Evolutionary conservation across 2,113 vertebrate species (phyloP).

Genomic region (Panthera leo): DNA sequence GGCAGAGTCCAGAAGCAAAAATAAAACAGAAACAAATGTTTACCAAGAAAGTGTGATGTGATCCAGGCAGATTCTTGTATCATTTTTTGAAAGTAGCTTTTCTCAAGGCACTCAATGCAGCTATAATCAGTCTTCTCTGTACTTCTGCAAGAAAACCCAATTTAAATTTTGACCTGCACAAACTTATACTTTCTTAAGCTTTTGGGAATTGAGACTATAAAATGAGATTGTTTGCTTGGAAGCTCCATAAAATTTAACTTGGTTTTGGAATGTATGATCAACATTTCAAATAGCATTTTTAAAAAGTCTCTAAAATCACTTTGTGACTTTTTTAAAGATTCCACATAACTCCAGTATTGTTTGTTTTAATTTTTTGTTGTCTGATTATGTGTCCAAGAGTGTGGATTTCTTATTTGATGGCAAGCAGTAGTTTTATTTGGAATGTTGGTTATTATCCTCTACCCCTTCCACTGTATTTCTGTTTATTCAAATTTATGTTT

Average conservation of each 20-base stretch:
- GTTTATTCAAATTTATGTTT: background rate
- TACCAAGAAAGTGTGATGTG: background rate
- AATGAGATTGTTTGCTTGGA: slow-evolving; percentile 19
- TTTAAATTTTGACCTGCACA: background rate
- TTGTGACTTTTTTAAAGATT: background rate
- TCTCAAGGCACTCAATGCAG: background rate
- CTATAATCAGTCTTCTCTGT: background rate
- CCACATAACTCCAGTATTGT: background rate
- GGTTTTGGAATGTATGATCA: background rate
- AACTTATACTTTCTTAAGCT: background rate
- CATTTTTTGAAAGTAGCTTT: slow-evolving; percentile 2
- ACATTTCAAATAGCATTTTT: background rate
- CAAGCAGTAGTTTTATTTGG: slow-evolving; percentile 19
- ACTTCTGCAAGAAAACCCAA: background rate
- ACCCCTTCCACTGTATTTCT: background rate
- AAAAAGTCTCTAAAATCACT: background rate
- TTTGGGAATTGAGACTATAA: background rate
- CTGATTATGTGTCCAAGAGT: background rate
- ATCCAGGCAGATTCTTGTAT: slow-evolving; percentile 20
- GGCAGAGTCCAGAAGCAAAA: slow-evolving; percentile 54
- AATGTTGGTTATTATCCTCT: background rate
- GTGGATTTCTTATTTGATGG: background rate
- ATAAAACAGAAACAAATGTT: slow-evolving; percentile 50
- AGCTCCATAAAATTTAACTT: background rate
- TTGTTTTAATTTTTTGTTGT: background rate